These are phyloP conservation scores for Arbacia lixula DNA, from an alignment of 53 echinoderm and acorn worm species.

Conservation along the genomic window DNA sequence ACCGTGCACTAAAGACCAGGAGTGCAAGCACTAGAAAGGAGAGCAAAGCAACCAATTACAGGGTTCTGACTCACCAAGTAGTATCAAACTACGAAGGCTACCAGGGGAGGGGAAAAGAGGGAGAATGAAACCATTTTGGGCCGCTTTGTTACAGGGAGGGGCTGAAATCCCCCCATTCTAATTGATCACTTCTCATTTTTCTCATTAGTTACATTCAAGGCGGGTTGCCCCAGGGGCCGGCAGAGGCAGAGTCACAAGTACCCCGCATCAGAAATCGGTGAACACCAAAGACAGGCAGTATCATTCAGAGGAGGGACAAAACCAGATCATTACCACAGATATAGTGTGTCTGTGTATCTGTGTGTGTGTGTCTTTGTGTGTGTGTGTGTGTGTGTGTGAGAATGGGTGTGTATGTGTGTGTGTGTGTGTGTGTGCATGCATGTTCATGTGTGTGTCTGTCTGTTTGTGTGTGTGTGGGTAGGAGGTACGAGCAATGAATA, in stretches of 20 bases:
- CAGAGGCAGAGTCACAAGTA: conserved; percentile 33
- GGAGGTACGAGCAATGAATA: too few relatives aligned
- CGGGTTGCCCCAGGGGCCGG: conserved; percentile 6
- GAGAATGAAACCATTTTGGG: conserved; percentile 36
- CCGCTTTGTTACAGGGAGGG: conserved; percentile 43
- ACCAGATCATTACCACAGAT: conserved; percentile 29
- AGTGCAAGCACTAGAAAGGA: too few relatives aligned
- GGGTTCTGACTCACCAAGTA: conserved; percentile 39
- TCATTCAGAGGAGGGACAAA: not conserved
- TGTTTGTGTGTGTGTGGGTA: too few relatives aligned
- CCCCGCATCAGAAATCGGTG: not conserved
- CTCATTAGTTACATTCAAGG: conserved; percentile 55
- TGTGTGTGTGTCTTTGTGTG: too few relatives aligned
- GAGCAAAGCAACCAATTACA: not conserved
- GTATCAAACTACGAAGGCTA: conserved; percentile 44
- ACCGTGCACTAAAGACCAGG: too few relatives aligned
- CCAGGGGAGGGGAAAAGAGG: not conserved
- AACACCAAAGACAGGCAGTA: not conserved
- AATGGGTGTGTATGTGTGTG: too few relatives aligned
- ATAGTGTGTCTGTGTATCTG: not conserved
- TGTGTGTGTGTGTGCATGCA: too few relatives aligned
- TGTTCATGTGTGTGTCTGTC: too few relatives aligned
- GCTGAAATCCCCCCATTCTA: conserved; percentile 42
- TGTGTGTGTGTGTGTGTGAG: too few relatives aligned
- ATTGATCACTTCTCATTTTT: conserved; percentile 61